Evolutionary conservation across 2,113 vertebrate species (phyloP).

Genomic region (Mionectes macconnelli): DNA sequence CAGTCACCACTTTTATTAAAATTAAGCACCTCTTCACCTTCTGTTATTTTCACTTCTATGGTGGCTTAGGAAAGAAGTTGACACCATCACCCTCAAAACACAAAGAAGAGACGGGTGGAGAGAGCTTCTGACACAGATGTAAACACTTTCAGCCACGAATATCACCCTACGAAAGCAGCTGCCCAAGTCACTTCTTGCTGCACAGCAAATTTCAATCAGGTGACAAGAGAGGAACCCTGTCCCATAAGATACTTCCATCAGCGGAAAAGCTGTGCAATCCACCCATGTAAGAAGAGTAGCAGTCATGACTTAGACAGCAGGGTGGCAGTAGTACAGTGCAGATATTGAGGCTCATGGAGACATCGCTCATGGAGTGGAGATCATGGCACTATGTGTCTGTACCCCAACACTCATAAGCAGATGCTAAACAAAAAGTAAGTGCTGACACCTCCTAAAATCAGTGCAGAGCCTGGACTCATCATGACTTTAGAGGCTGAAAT

Average conservation of each 20-base stretch:
- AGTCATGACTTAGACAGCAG: too few species aligned
- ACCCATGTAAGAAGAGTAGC: neutral
- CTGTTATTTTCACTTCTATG: neutral
- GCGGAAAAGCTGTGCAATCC: neutral
- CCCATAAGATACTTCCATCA: neutral
- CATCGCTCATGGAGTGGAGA: rapidly evolving
- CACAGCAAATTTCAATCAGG: neutral
- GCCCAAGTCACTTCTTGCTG: neutral
- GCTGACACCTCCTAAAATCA: neutral
- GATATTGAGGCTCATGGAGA: rapidly evolving
- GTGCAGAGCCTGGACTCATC: neutral
- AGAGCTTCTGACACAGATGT: neutral
- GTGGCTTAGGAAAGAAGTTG: neutral
- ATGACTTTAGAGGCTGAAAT: neutral
- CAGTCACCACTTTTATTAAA: neutral
- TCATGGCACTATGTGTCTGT: rapidly evolving
- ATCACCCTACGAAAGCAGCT: neutral
- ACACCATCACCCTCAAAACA: neutral
- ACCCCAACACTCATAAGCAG: neutral
- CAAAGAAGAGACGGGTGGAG: neutral
- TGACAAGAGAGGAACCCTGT: neutral
- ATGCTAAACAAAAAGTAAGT: neutral
- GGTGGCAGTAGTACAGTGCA: neutral
- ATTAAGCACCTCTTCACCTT: neutral
- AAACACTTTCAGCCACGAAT: neutral